Percentiles rank a stretch among this genome's conserved stretches.
These are phyloP conservation scores for Andrena marginata DNA, from an alignment of 2,888 invertebrate genomes.

Conservation along the genomic window DNA sequence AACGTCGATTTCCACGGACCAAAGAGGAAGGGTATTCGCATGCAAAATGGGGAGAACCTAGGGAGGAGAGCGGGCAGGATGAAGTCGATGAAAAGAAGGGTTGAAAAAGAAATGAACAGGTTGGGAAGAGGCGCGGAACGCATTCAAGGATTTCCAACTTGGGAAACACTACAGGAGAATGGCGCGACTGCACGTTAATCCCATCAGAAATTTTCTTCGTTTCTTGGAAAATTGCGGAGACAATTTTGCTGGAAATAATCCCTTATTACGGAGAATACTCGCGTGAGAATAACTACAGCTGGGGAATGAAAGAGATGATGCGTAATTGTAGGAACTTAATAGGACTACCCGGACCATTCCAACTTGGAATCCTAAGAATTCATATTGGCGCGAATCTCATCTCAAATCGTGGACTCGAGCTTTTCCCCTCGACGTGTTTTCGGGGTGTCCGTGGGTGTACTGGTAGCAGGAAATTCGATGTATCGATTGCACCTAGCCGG, in stretches of 20 bases:
- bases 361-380: too few relatives aligned
- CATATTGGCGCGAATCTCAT: neutral
- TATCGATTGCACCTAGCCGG: conserved; percentile 42
- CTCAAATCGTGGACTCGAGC: neutral
- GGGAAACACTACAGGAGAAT: conserved; percentile 13
- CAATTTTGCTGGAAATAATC: conserved; percentile 11
- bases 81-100: conserved; percentile 17
- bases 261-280: neutral
- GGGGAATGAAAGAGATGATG: neutral
- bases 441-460: neutral
- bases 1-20: conserved; percentile 12
- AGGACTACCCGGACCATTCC: too few relatives aligned
- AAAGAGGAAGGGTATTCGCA: conserved; percentile 35
- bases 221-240: neutral
- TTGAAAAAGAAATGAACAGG: conserved; percentile 5
- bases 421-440: neutral
- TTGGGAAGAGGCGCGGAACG: neutral
- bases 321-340: too few relatives aligned
- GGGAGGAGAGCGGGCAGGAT: neutral
- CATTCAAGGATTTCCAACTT: conserved; percentile 4
- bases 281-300: neutral
- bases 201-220: neutral
- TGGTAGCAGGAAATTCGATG: conserved; percentile 22
- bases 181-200: conserved; percentile 16
- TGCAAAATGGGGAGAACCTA: conserved; percentile 35